Evolutionary conservation across 2,797 vertebrate genomes (phyloP), one percentile per base, ranked within the genome.

Genomic region (Urocyon cinereoargenteus): DNA sequence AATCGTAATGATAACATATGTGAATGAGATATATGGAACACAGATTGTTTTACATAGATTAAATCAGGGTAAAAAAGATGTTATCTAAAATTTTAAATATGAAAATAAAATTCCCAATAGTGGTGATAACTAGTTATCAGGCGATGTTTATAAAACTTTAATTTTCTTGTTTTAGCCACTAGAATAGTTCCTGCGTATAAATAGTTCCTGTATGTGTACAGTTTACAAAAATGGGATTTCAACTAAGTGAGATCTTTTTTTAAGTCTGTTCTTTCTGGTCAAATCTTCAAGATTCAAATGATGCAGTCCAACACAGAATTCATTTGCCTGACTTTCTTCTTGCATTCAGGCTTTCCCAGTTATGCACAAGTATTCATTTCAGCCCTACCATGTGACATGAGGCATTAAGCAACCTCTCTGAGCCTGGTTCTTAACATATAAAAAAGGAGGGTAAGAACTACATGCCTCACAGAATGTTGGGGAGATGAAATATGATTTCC

Each of bases 151-250:
- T 64, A 53, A 72, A 81, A 86, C 51, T 28, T 87, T 21, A 92
- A 51, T 90, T 89, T 94, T 84, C 6, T 72, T 90, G 6, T 45
- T 34, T 96, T 86, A 73, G 66, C 22, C 31, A 55, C 11, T 75
- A 28, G 49, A 90, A 72, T 77, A 95, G 16, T 77, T 86, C 45
- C 28, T 62, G 11, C 45, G 14, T 79, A 55, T 86, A 16, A 31
- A 45, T 45, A 45, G 40, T 45, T 45, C 40, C 40, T 45, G 7
- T 45, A 45, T 45, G 40, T 45, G 40, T 45, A 45, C 21, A 90
- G 62, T 96, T 87, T 16, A 70, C 55, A 40, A 92, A 93, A 97
- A 62, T 40, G 11, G 51, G 57, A 88, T 87, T 88, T 84, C 68
- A n/a, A 1, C 36, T 22, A 86, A 84, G 26, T 73, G 26, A 93